Conservation (phyloP, 2,888 invertebrate species). For the Lasioglossum lativentre region DNA sequence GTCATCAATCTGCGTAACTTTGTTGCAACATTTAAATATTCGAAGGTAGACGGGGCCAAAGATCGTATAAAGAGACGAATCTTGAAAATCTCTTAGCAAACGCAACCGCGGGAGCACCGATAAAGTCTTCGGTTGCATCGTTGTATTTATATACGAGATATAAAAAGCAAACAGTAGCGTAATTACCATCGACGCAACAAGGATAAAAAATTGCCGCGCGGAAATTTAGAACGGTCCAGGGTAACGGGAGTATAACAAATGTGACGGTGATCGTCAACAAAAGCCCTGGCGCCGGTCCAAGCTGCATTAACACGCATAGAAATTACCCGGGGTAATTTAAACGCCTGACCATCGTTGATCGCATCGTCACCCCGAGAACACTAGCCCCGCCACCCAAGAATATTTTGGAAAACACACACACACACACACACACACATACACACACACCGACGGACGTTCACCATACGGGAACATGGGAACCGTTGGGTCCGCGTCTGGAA, state of each 20-base stretch:
- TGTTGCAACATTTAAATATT: neutral
- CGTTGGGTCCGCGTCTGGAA: slow-evolving; percentile 15
- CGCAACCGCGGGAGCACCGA: neutral
- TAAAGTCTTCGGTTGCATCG: neutral
- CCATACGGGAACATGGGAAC: slow-evolving; percentile 16
- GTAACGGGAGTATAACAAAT: slow-evolving; percentile 56
- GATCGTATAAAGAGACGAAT: neutral
- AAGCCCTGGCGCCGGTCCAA: slow-evolving; percentile 61
- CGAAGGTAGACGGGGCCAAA: neutral
- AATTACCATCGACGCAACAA: slow-evolving; percentile 8
- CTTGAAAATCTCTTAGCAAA: neutral
- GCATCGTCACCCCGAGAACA: slow-evolving; percentile 25
- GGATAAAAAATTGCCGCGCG: neutral
- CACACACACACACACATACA: too few relatives aligned
- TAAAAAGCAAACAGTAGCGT: neutral
- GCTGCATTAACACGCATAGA: slow-evolving; percentile 57
- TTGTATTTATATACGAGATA: neutral
- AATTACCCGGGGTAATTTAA: slow-evolving; percentile 63
- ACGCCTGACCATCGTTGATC: slow-evolving; percentile 57
- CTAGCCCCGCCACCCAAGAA: neutral
- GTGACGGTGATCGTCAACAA: slow-evolving; percentile 63
- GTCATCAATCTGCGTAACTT: neutral
- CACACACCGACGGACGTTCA: neutral
- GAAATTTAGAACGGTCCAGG: slow-evolving; percentile 29
- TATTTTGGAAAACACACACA: slow-evolving; percentile 17